These are phyloP conservation scores for Pygocentrus nattereri DNA, from an alignment of 2,797 vertebrate species.

Conservation along the genomic window DNA sequence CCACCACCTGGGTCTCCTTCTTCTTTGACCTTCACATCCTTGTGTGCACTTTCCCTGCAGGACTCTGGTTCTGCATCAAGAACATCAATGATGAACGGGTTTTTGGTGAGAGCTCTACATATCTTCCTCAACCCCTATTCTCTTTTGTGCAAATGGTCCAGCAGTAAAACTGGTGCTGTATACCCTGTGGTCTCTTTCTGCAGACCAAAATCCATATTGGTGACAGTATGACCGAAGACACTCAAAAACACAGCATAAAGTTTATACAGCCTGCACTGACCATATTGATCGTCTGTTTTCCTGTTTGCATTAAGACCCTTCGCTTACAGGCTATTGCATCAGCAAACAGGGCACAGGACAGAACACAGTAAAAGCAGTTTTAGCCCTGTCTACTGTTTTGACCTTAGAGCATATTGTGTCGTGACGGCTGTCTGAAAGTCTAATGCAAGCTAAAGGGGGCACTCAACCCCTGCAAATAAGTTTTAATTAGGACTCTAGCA, in stretches of 20 bases:
- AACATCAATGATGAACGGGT: conserved; percentile 92
- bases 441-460: background rate
- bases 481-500: background rate
- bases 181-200: background rate
- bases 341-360: background rate
- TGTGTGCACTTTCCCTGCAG: conserved; percentile 92
- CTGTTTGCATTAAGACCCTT: background rate
- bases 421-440: background rate
- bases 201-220: background rate
- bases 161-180: background rate
- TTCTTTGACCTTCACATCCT: conserved; percentile 99
- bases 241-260: no score
- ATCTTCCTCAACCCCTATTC: background rate
- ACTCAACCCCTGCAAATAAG: background rate
- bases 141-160: no score
- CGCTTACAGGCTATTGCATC: conserved; percentile 20
- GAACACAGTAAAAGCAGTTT: background rate
- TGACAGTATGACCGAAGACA: background rate
- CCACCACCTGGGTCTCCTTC: conserved; percentile 98
- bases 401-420: background rate
- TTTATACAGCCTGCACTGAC: background rate
- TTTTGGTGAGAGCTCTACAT: conserved; percentile 80
- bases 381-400: background rate
- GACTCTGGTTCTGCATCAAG: conserved; percentile 99
- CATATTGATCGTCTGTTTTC: conserved; percentile 3